phyloP scores from a whole-genome alignment of 2,113 vertebrate species.

The Alexandromys fortis region DNA sequence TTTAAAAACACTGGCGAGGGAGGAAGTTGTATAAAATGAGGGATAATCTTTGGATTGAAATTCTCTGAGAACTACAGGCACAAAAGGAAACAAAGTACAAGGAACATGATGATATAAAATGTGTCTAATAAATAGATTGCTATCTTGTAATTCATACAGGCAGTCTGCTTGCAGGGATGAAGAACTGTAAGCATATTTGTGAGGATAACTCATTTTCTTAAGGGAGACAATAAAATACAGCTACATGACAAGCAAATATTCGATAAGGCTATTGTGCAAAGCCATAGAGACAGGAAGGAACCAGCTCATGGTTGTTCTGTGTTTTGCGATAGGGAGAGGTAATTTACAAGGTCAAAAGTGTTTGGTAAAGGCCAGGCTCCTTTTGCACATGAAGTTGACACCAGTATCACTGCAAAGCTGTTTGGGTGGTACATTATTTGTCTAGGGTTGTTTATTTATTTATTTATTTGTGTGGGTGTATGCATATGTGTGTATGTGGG shows the following conservation, averaged over 20 bases:
- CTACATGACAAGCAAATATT: background rate
- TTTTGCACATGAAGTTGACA: background rate
- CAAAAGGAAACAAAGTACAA: background rate
- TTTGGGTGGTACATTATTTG: background rate
- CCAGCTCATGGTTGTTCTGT: background rate
- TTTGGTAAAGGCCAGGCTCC: background rate
- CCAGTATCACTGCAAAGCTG: background rate
- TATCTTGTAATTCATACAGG: slow-evolving; percentile 14
- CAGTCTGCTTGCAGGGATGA: background rate
- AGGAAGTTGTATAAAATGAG: background rate
- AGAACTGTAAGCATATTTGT: background rate
- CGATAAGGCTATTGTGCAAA: background rate
- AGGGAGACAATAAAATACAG: background rate
- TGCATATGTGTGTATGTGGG: background rate
- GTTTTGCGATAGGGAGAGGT: background rate
- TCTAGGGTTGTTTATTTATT: background rate
- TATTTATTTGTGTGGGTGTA: background rate
- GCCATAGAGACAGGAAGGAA: background rate
- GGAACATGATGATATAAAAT: background rate
- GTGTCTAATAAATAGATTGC: background rate
- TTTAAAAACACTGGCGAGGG: background rate
- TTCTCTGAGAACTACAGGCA: background rate
- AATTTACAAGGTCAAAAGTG: background rate
- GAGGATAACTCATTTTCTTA: background rate
- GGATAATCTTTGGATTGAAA: background rate